Evolutionary conservation across 64 coral and sea anemone genomes (phyloP).

Genomic region (Catalaphyllia jardinei): DNA sequence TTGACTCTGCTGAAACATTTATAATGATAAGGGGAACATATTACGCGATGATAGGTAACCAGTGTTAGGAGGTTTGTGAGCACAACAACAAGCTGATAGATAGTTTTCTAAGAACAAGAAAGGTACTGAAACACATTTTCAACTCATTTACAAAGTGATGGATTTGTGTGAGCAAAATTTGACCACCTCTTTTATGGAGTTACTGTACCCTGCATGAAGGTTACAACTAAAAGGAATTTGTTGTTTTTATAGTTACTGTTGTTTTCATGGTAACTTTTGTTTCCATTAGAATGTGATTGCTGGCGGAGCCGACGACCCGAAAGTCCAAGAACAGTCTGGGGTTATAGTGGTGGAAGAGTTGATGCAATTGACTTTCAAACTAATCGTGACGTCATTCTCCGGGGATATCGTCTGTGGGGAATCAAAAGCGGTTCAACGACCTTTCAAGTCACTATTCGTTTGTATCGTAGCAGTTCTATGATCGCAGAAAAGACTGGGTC

Average conservation of each 20-base stretch:
- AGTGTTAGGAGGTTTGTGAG: too few species aligned
- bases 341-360: neutral
- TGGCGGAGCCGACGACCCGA: conserved; percentile 13
- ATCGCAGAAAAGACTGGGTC: conserved; percentile 42
- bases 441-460: conserved; percentile 22
- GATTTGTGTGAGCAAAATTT: too few species aligned
- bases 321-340: neutral
- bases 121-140: too few species aligned
- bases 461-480: conserved; percentile 35
- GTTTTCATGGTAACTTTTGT: neutral
- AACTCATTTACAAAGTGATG: too few species aligned
- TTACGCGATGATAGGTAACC: too few species aligned
- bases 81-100: too few species aligned
- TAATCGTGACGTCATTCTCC: conserved; percentile 29
- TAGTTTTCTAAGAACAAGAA: too few species aligned
- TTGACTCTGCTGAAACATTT: too few species aligned
- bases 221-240: too few species aligned
- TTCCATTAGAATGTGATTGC: conserved; percentile 29
- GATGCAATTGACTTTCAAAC: conserved; percentile 56
- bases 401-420: conserved; percentile 51
- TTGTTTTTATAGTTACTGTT: neutral
- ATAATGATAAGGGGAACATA: too few species aligned
- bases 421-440: neutral
- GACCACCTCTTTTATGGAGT: too few species aligned
- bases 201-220: too few species aligned